phyloP scores from a whole-genome alignment of 2,113 vertebrate species.

The Antechinus stuartii region DNA sequence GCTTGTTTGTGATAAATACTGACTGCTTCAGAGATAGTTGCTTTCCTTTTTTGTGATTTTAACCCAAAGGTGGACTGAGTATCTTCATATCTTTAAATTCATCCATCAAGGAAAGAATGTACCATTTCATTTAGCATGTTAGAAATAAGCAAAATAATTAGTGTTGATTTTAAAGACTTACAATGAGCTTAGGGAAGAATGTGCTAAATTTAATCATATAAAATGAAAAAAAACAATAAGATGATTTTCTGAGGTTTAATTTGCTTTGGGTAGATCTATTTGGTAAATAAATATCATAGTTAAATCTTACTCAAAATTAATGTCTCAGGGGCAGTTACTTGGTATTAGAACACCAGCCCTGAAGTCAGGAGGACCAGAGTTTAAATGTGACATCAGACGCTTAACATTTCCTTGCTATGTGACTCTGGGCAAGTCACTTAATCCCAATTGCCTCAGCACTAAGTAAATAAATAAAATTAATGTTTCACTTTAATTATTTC shows the following conservation, averaged over 20 bases:
- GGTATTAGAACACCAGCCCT: no score
- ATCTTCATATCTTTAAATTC: background rate
- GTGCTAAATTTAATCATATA: background rate
- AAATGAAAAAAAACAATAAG: background rate
- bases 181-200: background rate
- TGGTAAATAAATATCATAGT: background rate
- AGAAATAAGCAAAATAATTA: slow-evolving; percentile 30
- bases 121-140: slow-evolving; percentile 7
- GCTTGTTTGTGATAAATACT: slow-evolving; percentile 69
- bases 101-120: slow-evolving; percentile 8
- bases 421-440: no score
- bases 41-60: slow-evolving; percentile 62
- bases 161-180: background rate
- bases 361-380: no score
- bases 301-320: background rate
- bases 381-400: no score
- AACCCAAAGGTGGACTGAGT: slow-evolving; percentile 32
- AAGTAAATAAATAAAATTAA: background rate
- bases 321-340: no score
- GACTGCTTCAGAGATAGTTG: slow-evolving; percentile 62
- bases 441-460: no score
- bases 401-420: no score
- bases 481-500: background rate
- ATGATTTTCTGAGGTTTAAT: background rate
- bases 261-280: background rate